These are phyloP conservation scores for Onychomys leucogaster DNA, from an alignment of 2,797 vertebrate species.

Conservation along the genomic window DNA sequence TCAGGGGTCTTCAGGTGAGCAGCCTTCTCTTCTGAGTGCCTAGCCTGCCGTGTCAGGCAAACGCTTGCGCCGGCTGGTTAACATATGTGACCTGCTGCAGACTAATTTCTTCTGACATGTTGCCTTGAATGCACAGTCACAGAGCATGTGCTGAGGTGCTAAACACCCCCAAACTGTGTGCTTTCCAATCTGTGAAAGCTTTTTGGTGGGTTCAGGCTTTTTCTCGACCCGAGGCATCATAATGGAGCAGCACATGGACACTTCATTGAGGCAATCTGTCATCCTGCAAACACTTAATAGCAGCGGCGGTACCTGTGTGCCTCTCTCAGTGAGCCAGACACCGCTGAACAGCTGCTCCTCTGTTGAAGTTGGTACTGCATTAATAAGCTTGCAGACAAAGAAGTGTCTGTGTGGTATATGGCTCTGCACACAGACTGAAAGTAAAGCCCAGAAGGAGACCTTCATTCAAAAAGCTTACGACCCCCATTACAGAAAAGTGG, in stretches of 20 bases:
- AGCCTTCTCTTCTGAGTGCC: conserved; percentile 47
- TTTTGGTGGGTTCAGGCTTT: conserved; percentile 70
- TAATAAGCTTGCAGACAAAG: conserved; percentile 79
- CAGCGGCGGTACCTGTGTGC: conserved; percentile 72
- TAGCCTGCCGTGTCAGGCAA: conserved; percentile 48
- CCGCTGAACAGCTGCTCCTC: conserved; percentile 75
- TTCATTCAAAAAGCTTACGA: background rate
- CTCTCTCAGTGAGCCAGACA: conserved; percentile 57
- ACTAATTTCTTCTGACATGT: conserved; percentile 80
- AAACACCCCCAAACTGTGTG: conserved; percentile 82
- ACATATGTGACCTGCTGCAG: conserved; percentile 81
- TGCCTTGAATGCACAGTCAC: conserved; percentile 82
- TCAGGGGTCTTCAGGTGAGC: conserved; percentile 35
- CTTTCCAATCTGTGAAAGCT: conserved; percentile 82
- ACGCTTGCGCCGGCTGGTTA: conserved; percentile 72
- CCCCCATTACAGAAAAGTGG: background rate
- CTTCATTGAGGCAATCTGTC: conserved; percentile 80
- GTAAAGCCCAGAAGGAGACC: background rate
- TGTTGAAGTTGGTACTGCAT: conserved; percentile 50
- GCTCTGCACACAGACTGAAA: background rate
- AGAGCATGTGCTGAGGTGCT: conserved; percentile 84
- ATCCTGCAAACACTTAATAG: conserved; percentile 58
- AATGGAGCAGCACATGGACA: conserved; percentile 77
- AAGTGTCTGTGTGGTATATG: conserved; percentile 55
- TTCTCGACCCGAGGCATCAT: conserved; percentile 71